phyloP scores from a whole-genome alignment of 2,797 vertebrate species.

The Mionectes olivaceus region DNA sequence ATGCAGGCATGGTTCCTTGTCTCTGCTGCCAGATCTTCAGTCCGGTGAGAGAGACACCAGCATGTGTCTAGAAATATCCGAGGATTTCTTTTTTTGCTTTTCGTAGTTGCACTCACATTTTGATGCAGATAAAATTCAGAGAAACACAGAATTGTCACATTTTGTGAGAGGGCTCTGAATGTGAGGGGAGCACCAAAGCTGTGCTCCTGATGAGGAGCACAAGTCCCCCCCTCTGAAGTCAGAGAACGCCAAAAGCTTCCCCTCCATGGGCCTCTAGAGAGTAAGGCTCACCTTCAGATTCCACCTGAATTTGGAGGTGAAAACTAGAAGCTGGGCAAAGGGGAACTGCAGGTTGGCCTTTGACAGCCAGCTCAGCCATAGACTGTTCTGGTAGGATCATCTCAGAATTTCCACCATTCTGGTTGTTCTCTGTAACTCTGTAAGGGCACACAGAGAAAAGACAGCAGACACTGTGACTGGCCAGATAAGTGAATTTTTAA shows the following conservation, averaged over 20 bases:
- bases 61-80: rapidly evolving
- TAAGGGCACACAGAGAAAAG: neutral
- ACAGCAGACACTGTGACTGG: neutral
- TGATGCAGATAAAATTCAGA: neutral
- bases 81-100: neutral
- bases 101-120: rapidly evolving
- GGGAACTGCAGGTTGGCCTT: neutral
- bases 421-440: neutral
- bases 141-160: neutral
- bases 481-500: neutral
- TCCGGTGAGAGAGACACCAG: neutral
- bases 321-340: neutral
- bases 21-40: neutral
- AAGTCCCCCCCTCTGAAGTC: neutral
- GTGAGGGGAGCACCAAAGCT: neutral
- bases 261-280: neutral
- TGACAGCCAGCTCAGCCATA: neutral
- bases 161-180: neutral
- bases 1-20: neutral
- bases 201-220: rapidly evolving
- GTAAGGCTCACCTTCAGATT: neutral
- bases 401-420: neutral
- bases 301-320: neutral
- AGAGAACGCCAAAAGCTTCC: neutral
- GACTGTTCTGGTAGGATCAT: neutral